Evolutionary conservation across 1,140 invertebrate species (phyloP).

Genomic region (Lepidotrigona ventralis): DNA sequence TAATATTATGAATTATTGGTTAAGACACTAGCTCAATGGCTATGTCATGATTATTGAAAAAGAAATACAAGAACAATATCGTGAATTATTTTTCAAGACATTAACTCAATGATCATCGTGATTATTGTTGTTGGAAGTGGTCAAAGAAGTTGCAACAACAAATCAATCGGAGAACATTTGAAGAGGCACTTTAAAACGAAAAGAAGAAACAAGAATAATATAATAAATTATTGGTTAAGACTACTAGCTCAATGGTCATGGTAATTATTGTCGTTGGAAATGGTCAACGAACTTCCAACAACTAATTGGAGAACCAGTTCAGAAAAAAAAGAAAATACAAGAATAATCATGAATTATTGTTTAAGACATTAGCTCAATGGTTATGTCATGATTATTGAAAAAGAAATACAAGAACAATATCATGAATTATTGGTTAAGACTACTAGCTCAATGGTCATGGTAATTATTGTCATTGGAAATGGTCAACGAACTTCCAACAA

Average conservation of each 20-base stretch:
- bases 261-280: not conserved
- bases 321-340: not conserved
- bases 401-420: not conserved
- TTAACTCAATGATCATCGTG: not conserved
- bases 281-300: too few species aligned
- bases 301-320: not conserved
- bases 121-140: not conserved
- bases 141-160: too few species aligned
- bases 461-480: not conserved
- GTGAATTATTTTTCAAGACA: not conserved
- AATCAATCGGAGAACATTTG: not conserved
- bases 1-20: not conserved
- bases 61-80: not conserved
- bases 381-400: not conserved
- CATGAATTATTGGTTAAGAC: not conserved
- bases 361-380: not conserved
- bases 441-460: not conserved
- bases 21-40: not conserved
- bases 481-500: too few species aligned
- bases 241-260: not conserved
- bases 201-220: not conserved
- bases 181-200: not conserved
- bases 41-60: not conserved
- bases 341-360: not conserved
- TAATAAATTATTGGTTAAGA: not conserved